Conservation (phyloP, 2,888 invertebrate genomes). For the Mythimna ferrago region DNA sequence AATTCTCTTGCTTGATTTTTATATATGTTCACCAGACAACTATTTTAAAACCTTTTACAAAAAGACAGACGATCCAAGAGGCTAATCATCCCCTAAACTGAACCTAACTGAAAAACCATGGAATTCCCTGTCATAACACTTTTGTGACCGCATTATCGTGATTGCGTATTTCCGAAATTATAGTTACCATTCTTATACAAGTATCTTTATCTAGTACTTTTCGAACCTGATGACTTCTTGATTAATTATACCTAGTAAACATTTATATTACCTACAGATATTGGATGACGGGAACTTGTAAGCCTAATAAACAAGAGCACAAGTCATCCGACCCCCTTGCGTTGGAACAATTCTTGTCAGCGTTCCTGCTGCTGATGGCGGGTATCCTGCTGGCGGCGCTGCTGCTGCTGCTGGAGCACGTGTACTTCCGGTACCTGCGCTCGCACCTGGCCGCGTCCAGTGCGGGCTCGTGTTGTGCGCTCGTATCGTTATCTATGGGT, state of each 20-base stretch:
- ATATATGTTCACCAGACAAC: too few species aligned
- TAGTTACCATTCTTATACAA: too few species aligned
- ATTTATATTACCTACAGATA: slow-evolving; percentile 89
- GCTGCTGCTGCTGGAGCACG: slow-evolving; percentile 96
- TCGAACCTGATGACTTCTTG: too few species aligned
- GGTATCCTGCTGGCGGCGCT: slow-evolving; percentile 97
- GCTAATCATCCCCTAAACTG: too few species aligned
- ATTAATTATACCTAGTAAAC: slow-evolving; percentile 1
- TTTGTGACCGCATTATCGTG: too few species aligned
- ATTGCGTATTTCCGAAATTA: too few species aligned
- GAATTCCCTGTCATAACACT: too few species aligned
- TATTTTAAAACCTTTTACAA: too few species aligned
- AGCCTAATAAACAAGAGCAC: slow-evolving; percentile 97
- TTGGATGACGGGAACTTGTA: slow-evolving; percentile 99
- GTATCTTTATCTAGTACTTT: too few species aligned
- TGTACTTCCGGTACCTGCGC: slow-evolving; percentile 98
- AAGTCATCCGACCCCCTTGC: slow-evolving; percentile 97
- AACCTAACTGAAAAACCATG: too few species aligned
- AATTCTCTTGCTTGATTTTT: too few species aligned
- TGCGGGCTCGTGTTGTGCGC: slow-evolving; percentile 97
- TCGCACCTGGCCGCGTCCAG: slow-evolving; percentile 97
- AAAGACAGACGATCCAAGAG: too few species aligned
- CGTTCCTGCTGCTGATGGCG: slow-evolving; percentile 98
- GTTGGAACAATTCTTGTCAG: slow-evolving; percentile 98
- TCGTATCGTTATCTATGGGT: slow-evolving; percentile 97